Evolutionary conservation across 2,113 vertebrate species (phyloP), one percentile per base, ranked within the genome.

Genomic region (Glareola pratincola): DNA sequence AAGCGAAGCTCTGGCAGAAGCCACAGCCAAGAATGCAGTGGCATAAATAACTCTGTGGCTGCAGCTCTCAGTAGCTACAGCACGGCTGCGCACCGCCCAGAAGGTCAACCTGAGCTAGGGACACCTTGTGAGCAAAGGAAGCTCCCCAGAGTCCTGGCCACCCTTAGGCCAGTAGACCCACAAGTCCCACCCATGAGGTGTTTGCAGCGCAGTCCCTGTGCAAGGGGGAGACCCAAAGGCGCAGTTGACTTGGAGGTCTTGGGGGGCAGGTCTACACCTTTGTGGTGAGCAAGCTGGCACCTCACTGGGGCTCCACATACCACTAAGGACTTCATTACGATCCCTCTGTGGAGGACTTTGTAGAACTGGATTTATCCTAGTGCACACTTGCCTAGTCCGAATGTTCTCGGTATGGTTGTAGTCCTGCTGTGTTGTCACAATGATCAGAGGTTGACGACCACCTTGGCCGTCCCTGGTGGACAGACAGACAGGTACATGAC

Each of bases 361-460:
- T 51, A 57, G 32, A 57, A 32, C 17, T 39, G 43, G 32, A 32
- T 51, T 50, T 30, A 39, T n/a, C 48, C 57, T 14, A 64, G 27
- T 1, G 6, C 34, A 32, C 1, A 1, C 11, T 6, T 23, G 27
- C 6, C 27, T n/a, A 20, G n/a, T 22, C 86, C 43, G 32, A 11
- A 32, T 4, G 59, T 32, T 57, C n/a, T 50, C 1, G 1, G 17
- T 29, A 20, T 0, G 3, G 59, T 7, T n/a, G 17, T 15, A 36
- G 59, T 24, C 74, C 34, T 34, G 74, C 48, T 15, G 37, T 69
- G 85, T 39, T 39, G 34, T 39, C 22, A 39, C 18, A 17, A 14
- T 2, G 20, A n/a, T 5, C 13, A 32, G 32, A 45, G 34, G 56
- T 0, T 29, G 34, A 53, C 0, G 3, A 18, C 47, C 37, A 15